Conservation (phyloP, 2,113 vertebrate genomes). For the Mirza zaza region DNA sequence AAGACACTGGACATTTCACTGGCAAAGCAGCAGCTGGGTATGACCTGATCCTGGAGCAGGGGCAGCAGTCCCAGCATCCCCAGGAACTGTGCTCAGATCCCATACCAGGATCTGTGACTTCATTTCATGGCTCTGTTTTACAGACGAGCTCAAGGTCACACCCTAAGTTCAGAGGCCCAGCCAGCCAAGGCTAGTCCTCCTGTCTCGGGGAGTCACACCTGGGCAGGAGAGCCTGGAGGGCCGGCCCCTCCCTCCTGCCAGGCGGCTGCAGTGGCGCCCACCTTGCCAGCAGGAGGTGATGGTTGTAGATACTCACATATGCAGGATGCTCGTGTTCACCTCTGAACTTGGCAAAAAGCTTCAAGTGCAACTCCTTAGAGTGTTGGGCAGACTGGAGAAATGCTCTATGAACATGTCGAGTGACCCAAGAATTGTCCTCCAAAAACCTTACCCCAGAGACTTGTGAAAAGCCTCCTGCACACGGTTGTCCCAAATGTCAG, state of each 20-base stretch:
- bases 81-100: background rate
- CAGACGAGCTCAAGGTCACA: background rate
- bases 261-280: rapidly evolving
- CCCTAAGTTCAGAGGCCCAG: background rate
- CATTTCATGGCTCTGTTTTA: background rate
- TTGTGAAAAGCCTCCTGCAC: background rate
- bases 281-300: background rate
- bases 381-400: background rate
- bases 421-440: background rate
- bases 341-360: background rate
- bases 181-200: background rate
- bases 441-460: background rate
- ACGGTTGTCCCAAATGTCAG: background rate
- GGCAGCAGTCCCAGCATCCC: background rate
- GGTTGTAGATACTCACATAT: too few species aligned
- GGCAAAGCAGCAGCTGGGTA: background rate
- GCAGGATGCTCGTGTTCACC: background rate
- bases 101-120: background rate
- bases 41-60: background rate
- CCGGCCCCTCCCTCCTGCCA: background rate
- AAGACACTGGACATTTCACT: background rate
- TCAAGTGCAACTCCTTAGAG: background rate
- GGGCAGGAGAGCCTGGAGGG: background rate
- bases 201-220: background rate
- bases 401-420: background rate